Percentiles rank a stretch among this genome's conserved stretches.
These are phyloP conservation scores for Danio tinwini DNA, from an alignment of 2,797 vertebrate genomes.

Conservation along the genomic window DNA sequence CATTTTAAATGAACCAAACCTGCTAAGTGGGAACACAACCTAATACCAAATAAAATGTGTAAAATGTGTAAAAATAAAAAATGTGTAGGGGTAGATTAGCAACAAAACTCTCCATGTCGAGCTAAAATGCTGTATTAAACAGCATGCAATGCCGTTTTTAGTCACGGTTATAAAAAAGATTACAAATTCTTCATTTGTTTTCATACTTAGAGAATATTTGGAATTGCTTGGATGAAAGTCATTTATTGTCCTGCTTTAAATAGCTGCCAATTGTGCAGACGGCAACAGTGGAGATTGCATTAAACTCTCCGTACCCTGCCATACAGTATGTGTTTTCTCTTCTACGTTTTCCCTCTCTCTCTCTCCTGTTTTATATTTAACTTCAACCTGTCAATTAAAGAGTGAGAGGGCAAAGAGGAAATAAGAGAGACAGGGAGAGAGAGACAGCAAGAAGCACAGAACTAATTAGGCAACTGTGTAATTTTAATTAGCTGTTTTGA, in stretches of 20 bases:
- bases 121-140: background rate
- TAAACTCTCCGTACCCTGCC: slow-evolving; percentile 66
- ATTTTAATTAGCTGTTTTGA: slow-evolving; percentile 99
- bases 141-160: slow-evolving; percentile 63
- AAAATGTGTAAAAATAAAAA: slow-evolving; percentile 1
- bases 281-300: slow-evolving; percentile 85
- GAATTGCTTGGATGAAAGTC: slow-evolving; percentile 84
- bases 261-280: slow-evolving; percentile 84
- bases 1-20: too few relatives aligned
- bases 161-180: slow-evolving; percentile 69
- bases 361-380: slow-evolving; percentile 88
- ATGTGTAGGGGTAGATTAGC: background rate
- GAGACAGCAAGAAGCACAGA: slow-evolving; percentile 87
- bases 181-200: slow-evolving; percentile 70
- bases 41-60: too few relatives aligned
- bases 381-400: slow-evolving; percentile 99
- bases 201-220: slow-evolving; percentile 84
- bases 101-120: background rate
- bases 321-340: slow-evolving; percentile 58
- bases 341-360: slow-evolving; percentile 22
- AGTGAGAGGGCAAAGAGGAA: slow-evolving; percentile 76
- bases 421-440: slow-evolving; percentile 75
- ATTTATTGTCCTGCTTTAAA: slow-evolving; percentile 88
- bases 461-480: slow-evolving; percentile 99
- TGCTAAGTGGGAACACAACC: too few relatives aligned